These are phyloP conservation scores for Coelopa pilipes DNA, from an alignment of 2,888 invertebrate species.

Conservation along the genomic window DNA sequence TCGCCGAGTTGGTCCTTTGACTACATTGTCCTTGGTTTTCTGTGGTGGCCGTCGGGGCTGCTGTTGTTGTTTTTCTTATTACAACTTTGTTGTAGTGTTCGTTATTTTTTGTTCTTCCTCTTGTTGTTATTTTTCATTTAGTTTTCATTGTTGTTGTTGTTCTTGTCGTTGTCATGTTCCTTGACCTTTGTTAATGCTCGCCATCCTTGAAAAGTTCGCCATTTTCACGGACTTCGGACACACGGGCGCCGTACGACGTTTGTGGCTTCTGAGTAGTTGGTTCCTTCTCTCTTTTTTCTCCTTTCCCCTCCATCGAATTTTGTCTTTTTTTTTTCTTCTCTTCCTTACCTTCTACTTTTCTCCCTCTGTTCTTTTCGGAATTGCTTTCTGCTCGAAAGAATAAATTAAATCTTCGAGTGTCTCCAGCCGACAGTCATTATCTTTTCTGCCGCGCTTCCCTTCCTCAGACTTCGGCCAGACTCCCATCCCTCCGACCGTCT, in stretches of 20 bases:
- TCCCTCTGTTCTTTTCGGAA: neutral
- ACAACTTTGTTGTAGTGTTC: constrained; percentile 26
- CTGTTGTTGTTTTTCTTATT: neutral
- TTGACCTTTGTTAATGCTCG: constrained; percentile 47
- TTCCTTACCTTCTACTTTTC: neutral
- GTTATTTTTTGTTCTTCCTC: constrained; percentile 34
- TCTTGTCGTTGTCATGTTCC: constrained; percentile 40
- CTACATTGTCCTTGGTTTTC: too few species aligned
- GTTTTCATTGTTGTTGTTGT: constrained; percentile 19
- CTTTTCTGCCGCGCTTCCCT: too few species aligned
- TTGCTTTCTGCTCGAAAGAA: neutral
- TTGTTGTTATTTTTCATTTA: constrained; percentile 35
- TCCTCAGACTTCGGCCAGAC: too few species aligned
- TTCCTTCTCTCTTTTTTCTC: neutral
- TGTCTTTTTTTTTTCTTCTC: constrained; percentile 11
- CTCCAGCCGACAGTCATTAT: too few species aligned
- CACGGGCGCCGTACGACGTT: neutral
- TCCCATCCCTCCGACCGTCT: too few species aligned
- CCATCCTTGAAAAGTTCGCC: constrained; percentile 19
- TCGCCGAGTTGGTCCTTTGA: too few species aligned
- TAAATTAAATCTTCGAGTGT: constrained; percentile 20
- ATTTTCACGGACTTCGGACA: constrained; percentile 1
- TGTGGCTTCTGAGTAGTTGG: too few species aligned
- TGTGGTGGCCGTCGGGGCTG: neutral
- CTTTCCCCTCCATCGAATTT: neutral